Evolutionary conservation across 2,797 vertebrate species (phyloP).

Genomic region (Gymnoscopelus microlampas): DNA sequence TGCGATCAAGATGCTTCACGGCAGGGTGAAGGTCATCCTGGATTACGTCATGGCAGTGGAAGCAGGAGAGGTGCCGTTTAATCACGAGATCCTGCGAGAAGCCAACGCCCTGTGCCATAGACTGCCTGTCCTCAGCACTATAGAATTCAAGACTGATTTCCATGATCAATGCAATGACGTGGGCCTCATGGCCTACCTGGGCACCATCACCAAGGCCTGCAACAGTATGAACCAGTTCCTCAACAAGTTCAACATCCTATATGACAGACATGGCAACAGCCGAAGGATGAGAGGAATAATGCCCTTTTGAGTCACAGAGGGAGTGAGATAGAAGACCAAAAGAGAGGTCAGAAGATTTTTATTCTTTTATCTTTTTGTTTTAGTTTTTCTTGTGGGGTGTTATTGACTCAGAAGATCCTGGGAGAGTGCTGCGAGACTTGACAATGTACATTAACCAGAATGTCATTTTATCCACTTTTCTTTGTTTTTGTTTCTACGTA

Average conservation of each 20-base stretch:
- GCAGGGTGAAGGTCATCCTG: conserved; percentile 91
- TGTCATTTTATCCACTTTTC: conserved; percentile 64
- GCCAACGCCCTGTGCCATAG: conserved; percentile 93
- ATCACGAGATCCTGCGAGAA: conserved; percentile 93
- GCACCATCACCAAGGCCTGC: conserved; percentile 95
- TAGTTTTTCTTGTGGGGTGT: conserved; percentile 46
- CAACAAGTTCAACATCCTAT: conserved; percentile 96
- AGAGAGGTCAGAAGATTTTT: conserved; percentile 41
- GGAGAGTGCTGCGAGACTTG: conserved; percentile 6
- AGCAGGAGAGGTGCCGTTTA: conserved; percentile 92
- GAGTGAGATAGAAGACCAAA: conserved; percentile 23
- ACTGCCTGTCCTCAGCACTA: conserved; percentile 92
- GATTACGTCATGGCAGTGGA: conserved; percentile 93
- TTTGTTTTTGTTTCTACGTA: conserved; percentile 64
- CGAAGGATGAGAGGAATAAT: conserved; percentile 95
- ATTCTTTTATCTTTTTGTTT: conserved; percentile 20
- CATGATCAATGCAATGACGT: conserved; percentile 97
- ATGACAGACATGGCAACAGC: conserved; percentile 93
- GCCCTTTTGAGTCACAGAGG: conserved; percentile 79
- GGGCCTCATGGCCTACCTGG: conserved; percentile 94
- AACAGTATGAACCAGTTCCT: conserved; percentile 99
- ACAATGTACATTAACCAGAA: conserved; percentile 62
- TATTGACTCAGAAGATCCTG: conserved; percentile 18
- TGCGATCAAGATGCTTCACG: conserved; percentile 97
- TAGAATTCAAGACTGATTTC: conserved; percentile 94